phyloP scores from a whole-genome alignment of 1,140 invertebrate genomes.

The Zaprionus camerounensis region DNA sequence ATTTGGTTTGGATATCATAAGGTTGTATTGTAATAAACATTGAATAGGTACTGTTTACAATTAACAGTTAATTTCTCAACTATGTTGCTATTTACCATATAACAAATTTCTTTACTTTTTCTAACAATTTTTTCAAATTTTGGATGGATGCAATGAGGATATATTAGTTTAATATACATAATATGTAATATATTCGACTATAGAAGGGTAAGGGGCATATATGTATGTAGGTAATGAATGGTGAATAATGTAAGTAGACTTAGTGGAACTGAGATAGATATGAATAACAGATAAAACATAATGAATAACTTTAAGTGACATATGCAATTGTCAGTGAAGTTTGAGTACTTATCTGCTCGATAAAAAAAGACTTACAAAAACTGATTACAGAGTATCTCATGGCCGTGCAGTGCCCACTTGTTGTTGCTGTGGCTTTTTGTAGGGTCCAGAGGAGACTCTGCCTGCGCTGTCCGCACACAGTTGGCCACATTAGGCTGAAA shows the following conservation, averaged over 20 bases:
- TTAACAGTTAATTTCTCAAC: background rate
- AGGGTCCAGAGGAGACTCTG: background rate
- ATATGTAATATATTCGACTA: no score
- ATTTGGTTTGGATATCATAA: no score
- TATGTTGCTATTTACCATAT: background rate
- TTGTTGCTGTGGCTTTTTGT: background rate
- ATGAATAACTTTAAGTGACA: background rate
- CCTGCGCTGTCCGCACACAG: background rate
- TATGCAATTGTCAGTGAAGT: background rate
- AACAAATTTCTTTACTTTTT: background rate
- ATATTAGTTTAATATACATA: no score
- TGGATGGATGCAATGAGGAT: no score
- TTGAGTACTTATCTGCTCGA: rapidly evolving
- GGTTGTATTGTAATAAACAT: background rate
- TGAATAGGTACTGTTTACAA: background rate
- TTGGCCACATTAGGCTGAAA: background rate
- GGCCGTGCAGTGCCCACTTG: background rate
- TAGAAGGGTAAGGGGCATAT: background rate
- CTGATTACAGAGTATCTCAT: background rate
- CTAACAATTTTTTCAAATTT: no score
- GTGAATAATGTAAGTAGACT: background rate
- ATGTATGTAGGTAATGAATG: no score
- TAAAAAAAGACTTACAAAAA: background rate
- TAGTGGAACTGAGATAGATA: background rate
- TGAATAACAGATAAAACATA: background rate